phyloP scores from a whole-genome alignment of 2,888 invertebrate genomes.

The Tetragonula carbonaria region DNA sequence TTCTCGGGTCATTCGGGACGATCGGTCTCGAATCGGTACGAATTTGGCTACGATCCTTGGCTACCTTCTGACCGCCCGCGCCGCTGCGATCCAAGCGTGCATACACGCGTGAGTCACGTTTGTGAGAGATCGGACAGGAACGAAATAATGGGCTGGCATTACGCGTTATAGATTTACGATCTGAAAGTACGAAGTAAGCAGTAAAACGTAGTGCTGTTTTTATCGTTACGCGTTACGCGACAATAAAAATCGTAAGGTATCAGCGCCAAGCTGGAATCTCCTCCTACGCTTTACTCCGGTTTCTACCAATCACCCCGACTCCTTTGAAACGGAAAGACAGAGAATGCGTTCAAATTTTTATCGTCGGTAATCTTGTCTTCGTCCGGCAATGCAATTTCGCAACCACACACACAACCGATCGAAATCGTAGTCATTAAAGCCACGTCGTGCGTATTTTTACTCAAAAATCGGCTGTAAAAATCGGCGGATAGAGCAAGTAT shows the following conservation, averaged over 20 bases:
- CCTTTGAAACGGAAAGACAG: not conserved
- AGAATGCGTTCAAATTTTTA: not conserved
- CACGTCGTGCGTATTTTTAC: conserved; percentile 26
- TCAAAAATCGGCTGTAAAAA: conserved; percentile 10
- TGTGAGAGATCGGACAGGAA: not conserved
- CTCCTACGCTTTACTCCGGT: not conserved
- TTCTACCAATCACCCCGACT: not conserved
- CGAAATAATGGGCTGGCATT: not conserved
- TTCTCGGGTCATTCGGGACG: conserved; percentile 40
- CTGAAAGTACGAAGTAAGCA: not conserved
- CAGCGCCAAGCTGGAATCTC: not conserved
- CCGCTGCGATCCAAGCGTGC: no score
- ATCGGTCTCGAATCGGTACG: conserved; percentile 55
- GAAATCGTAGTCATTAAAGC: conserved; percentile 32
- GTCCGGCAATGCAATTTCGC: not conserved
- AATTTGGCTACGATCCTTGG: conserved; percentile 71
- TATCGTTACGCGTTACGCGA: not conserved
- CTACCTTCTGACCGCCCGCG: conserved; percentile 43
- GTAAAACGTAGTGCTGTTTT: not conserved
- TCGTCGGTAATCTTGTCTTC: not conserved
- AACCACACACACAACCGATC: not conserved
- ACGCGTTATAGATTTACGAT: not conserved
- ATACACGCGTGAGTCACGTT: no score
- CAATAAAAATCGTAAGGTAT: not conserved
- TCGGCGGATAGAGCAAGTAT: conserved; percentile 14